Conservation (phyloP, 1,140 invertebrate genomes). For the Neodiprion pinetum region DNA sequence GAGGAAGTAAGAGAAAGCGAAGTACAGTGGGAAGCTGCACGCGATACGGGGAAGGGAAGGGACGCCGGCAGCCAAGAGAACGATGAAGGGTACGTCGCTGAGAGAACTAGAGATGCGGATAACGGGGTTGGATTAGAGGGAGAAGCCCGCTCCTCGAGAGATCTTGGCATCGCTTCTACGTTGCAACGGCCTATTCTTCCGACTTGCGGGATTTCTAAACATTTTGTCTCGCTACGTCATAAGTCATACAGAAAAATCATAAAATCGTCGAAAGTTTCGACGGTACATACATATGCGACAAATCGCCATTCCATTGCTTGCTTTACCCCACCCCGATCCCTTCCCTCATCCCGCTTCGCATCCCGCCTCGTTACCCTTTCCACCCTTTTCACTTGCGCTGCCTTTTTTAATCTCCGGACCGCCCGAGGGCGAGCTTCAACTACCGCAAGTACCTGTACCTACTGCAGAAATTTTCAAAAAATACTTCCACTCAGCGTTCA, state of each 20-base stretch:
- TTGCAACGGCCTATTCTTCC: neutral
- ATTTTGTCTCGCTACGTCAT: neutral
- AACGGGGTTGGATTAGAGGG: neutral
- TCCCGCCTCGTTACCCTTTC: no score
- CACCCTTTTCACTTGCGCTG: no score
- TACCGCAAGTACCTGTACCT: neutral
- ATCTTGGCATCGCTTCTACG: neutral
- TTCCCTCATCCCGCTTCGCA: no score
- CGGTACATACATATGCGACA: neutral
- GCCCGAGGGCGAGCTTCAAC: neutral
- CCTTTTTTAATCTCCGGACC: neutral
- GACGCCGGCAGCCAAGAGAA: conserved; percentile 4
- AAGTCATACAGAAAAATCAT: neutral
- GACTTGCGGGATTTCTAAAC: neutral
- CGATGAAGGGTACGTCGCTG: no score
- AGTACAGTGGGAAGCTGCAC: neutral
- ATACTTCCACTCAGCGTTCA: neutral
- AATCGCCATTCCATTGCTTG: conserved; percentile 3
- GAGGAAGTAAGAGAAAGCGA: conserved; percentile 23
- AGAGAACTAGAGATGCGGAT: neutral
- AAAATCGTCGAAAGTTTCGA: neutral
- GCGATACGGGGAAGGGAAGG: neutral
- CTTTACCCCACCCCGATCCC: neutral
- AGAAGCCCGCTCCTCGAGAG: neutral
- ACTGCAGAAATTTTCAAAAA: neutral